These are phyloP conservation scores for Hydrolagus affinis DNA, from an alignment of 2,113 vertebrate species.

Conservation along the genomic window DNA sequence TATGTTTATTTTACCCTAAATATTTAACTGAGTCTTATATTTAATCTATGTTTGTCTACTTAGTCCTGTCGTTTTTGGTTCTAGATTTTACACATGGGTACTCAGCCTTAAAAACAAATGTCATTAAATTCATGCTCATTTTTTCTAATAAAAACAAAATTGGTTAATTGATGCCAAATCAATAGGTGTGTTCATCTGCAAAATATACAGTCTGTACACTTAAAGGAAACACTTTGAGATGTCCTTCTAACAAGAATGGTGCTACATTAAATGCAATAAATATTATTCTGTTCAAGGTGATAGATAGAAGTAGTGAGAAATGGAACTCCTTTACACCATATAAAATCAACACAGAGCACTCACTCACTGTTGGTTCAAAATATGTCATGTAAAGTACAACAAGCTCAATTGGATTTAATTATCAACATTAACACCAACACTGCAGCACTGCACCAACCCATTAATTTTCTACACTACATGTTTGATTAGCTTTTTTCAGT, in stretches of 20 bases:
- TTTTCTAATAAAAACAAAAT: background rate
- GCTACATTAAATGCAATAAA: background rate
- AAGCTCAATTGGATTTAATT: no score
- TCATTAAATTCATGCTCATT: background rate
- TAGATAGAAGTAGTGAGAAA: background rate
- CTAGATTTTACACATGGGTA: background rate
- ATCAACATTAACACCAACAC: no score
- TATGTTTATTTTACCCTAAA: background rate
- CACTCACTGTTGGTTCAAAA: background rate
- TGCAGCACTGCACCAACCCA: background rate
- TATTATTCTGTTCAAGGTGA: background rate
- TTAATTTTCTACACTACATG: background rate
- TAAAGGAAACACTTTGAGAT: no score
- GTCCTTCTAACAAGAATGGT: no score
- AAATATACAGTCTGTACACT: no score
- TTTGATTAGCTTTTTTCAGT: background rate
- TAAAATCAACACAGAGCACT: background rate
- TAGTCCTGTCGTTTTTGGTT: background rate
- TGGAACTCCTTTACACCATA: background rate
- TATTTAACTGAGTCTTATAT: background rate
- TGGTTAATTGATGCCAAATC: no score
- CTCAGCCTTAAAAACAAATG: background rate
- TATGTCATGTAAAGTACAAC: no score
- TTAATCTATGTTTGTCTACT: slow-evolving; percentile 18
- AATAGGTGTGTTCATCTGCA: no score